Evolutionary conservation across 2,113 vertebrate species (phyloP).

Genomic region (Psephotus haematonotus): DNA sequence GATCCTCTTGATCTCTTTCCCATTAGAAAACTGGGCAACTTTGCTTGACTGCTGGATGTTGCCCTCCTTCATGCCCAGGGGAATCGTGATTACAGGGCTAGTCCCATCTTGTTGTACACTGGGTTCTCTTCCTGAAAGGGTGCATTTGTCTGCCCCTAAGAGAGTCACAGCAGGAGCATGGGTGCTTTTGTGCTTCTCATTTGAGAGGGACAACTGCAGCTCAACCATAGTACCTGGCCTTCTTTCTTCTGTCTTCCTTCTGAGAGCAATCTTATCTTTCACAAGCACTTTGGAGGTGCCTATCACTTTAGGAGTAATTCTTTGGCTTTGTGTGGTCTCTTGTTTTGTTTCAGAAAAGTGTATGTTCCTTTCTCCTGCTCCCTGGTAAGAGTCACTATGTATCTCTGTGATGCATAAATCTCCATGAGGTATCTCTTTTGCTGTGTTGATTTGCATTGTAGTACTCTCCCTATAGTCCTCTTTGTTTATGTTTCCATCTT

Average conservation of each 20-base stretch:
- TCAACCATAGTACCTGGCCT: conserved; percentile 79
- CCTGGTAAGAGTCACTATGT: conserved; percentile 63
- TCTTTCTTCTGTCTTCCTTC: conserved; percentile 29
- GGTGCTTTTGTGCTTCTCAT: conserved; percentile 57
- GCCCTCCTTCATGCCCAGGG: conserved; percentile 29
- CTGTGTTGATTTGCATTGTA: conserved; percentile 79
- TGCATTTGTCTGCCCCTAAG: conserved; percentile 61
- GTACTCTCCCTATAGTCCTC: conserved; percentile 76
- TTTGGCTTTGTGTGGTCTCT: conserved; percentile 59
- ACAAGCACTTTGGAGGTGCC: conserved; percentile 20
- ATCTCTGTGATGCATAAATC: conserved; percentile 74
- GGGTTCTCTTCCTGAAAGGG: conserved; percentile 41
- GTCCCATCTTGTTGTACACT: neutral
- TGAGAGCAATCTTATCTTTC: conserved; percentile 33
- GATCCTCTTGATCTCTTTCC: conserved; percentile 70
- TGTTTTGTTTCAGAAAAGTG: conserved; percentile 44
- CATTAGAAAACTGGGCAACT: conserved; percentile 68
- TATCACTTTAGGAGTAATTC: conserved; percentile 36
- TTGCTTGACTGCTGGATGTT: conserved; percentile 66
- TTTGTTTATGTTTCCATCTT: conserved; percentile 32
- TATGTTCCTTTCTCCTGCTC: conserved; percentile 60
- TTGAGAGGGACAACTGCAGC: conserved; percentile 85
- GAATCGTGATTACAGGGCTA: conserved; percentile 18
- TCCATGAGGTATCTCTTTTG: conserved; percentile 27
- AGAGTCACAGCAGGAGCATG: conserved; percentile 71